Base-by-base conservation (phyloP, 2,113 vertebrate genomes). In the Clarias magur region DNA sequence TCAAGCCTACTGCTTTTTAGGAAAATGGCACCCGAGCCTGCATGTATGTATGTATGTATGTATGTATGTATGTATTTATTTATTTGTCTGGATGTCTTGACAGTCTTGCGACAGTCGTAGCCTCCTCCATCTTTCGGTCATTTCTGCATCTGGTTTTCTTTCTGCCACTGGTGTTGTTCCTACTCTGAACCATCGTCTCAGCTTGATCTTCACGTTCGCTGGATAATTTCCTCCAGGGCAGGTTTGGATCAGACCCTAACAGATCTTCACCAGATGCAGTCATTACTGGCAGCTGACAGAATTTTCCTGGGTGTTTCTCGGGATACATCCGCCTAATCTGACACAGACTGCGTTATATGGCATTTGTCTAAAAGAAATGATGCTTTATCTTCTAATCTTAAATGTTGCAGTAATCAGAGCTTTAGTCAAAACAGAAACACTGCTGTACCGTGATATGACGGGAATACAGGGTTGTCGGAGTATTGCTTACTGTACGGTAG, bases 231-330 rank as follows among this genome's bases (percentile, higher is more conserved):
- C 86, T 88, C 80, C 27, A 23, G 67, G 59, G 76, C 57, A 80
- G 78, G 65, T 76, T 78, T 78, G 60, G 62, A 67, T 73, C 25
- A 59, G 72, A n/a, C 80, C 86, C 59, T 54, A 72, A 88, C 83
- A 88, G 83, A 85, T 60, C 63, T 88, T 88, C 75, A 86, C 87
- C 87, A 90, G 80, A 88, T 88, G 84, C 56, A 88, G 56, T 86
- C 79, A 42, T 85, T 78, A 85, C 25, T 87, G 42, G 16, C 82
- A 30, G 82, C 76, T 82, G 82, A 70, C 78, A 78, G 75, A 68
- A 73, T 67, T 65, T 34, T 30, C 48, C 76, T 62, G 83, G 70
- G 79, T 16, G 53, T 79, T 82, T 82, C 82, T 60, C 15, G 38
- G 38, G 48, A 79, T 70, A 86, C n/a, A 72, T 80, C 60, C 57